Evolutionary conservation across 1,140 invertebrate species (phyloP).

Genomic region (Aphaenogaster floridana): DNA sequence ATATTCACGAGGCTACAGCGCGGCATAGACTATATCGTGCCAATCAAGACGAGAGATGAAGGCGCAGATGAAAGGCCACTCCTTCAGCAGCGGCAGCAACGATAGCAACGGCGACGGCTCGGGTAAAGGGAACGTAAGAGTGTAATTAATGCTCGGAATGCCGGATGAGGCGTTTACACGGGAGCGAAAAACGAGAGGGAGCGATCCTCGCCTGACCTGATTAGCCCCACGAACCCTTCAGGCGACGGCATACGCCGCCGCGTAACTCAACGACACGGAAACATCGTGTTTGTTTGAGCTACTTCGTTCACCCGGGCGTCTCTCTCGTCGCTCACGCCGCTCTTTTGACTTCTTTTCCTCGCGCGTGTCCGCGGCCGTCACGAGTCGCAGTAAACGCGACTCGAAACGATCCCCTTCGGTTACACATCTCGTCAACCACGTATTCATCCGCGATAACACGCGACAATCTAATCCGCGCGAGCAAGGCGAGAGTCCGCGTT

Average conservation of each 20-base stretch:
- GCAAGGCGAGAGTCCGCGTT: neutral
- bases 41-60: conserved; percentile 51
- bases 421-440: conserved; percentile 36
- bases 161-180: conserved; percentile 58
- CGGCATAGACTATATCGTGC: conserved; percentile 13
- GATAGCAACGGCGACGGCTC: neutral
- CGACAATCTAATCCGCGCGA: neutral
- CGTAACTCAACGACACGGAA: neutral
- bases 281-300: conserved; percentile 53
- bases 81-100: neutral
- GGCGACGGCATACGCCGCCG: neutral
- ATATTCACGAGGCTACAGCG: conserved; percentile 46
- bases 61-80: conserved; percentile 43
- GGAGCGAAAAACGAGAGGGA: conserved; percentile 45
- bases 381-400: neutral
- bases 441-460: conserved; percentile 31
- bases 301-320: conserved; percentile 21
- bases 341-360: conserved; percentile 24
- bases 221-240: conserved; percentile 51
- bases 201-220: conserved; percentile 65
- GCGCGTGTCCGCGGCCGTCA: neutral
- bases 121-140: conserved; percentile 47
- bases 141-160: conserved; percentile 70
- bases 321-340: neutral
- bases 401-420: conserved; percentile 8